Conservation (phyloP, 2,797 vertebrate species). For the Toxotes lorentzi region DNA sequence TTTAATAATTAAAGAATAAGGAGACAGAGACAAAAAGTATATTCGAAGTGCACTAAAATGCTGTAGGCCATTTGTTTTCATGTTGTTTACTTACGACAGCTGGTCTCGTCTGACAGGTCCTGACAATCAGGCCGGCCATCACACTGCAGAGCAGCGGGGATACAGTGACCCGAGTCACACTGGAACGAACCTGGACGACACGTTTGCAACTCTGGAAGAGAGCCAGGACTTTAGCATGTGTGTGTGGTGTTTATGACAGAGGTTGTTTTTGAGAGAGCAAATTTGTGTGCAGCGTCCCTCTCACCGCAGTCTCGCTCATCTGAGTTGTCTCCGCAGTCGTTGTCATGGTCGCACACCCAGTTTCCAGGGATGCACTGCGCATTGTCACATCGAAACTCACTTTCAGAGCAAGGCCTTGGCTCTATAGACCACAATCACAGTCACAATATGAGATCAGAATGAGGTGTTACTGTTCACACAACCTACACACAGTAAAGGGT, state of each 20-base stretch:
- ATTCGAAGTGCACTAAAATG: not conserved
- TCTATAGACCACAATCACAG: slow-evolving; percentile 54
- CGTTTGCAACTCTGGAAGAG: slow-evolving; percentile 75
- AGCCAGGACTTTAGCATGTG: slow-evolving; percentile 19
- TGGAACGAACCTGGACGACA: slow-evolving; percentile 80
- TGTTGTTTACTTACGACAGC: slow-evolving; percentile 78
- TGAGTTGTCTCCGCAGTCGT: slow-evolving; percentile 83
- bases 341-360: slow-evolving; percentile 83
- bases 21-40: not conserved
- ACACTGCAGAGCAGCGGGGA: slow-evolving; percentile 75
- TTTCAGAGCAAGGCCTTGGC: slow-evolving; percentile 82
- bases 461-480: not conserved
- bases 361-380: slow-evolving; percentile 78
- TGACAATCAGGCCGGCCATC: slow-evolving; percentile 78
- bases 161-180: slow-evolving; percentile 83
- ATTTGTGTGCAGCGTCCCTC: slow-evolving; percentile 1
- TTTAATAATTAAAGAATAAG: not conserved
- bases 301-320: slow-evolving; percentile 85
- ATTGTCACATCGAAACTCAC: slow-evolving; percentile 80
- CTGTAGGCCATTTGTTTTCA: slow-evolving; percentile 6
- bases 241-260: slow-evolving; percentile 20
- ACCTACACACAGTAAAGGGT: not conserved
- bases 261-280: not conserved
- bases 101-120: slow-evolving; percentile 83
- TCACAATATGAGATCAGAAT: slow-evolving; percentile 4